Percentiles rank a stretch among this genome's conserved stretches.
Evolutionary conservation across 23 tunicate species (phyloP).

Genomic region (Oikopleura albicans): DNA sequence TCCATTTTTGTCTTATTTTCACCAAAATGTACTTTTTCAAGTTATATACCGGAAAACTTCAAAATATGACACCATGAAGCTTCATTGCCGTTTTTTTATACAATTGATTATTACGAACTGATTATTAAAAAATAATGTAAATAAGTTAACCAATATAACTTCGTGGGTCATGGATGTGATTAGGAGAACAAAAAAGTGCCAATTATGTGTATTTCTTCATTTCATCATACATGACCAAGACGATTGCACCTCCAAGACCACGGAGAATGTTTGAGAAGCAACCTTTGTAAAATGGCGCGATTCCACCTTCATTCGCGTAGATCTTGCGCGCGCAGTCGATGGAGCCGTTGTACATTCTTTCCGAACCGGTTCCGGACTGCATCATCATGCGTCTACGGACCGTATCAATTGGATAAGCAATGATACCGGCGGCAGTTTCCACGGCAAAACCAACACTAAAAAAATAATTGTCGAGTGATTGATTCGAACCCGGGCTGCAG

Average conservation of each 20-base stretch:
- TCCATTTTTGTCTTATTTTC: too few relatives aligned
- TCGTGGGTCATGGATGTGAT: too few relatives aligned
- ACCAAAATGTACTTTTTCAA: too few relatives aligned
- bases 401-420: slow-evolving; percentile 65
- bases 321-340: slow-evolving; percentile 56
- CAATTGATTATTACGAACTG: too few relatives aligned
- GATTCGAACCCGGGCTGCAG: too few relatives aligned
- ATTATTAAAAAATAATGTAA: too few relatives aligned
- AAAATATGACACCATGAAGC: too few relatives aligned
- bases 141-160: too few relatives aligned
- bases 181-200: too few relatives aligned
- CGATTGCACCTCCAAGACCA: slow-evolving; percentile 47
- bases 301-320: slow-evolving; percentile 31
- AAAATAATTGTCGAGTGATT: too few relatives aligned
- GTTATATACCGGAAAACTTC: too few relatives aligned
- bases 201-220: slow-evolving; percentile 22
- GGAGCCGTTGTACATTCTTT: slow-evolving; percentile 50
- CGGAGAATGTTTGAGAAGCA: slow-evolving; percentile 64
- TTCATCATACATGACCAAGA: slow-evolving; percentile 36
- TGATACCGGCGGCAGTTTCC: slow-evolving; percentile 61
- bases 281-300: slow-evolving; percentile 52
- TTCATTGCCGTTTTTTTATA: too few relatives aligned
- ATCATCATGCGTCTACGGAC: slow-evolving; percentile 67
- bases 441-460: slow-evolving; percentile 35
- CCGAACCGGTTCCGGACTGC: slow-evolving; percentile 48